phyloP scores from a whole-genome alignment of 1,140 invertebrate genomes.

The Antheraea pernyi region DNA sequence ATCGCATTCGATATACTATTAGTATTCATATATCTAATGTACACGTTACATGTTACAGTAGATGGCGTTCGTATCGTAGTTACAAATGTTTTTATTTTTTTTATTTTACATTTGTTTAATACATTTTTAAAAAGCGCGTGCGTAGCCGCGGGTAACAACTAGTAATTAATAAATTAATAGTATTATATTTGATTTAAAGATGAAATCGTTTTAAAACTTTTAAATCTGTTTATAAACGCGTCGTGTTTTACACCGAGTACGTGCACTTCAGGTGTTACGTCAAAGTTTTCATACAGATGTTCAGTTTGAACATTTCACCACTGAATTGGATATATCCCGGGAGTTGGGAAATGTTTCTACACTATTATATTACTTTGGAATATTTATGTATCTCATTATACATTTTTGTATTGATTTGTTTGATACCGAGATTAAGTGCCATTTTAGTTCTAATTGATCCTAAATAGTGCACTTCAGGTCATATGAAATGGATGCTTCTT shows the following conservation, averaged over 20 bases:
- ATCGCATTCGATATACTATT: no score
- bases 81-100: no score
- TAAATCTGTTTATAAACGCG: neutral
- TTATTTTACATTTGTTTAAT: no score
- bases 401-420: neutral
- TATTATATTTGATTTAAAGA: no score
- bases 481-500: neutral
- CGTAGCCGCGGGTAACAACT: no score
- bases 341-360: neutral
- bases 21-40: no score
- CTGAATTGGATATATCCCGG: neutral
- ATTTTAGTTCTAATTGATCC: neutral
- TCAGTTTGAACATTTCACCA: neutral
- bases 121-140: no score
- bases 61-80: no score
- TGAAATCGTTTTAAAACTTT: no score
- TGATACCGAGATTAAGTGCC: no score
- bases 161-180: no score
- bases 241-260: neutral
- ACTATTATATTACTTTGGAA: neutral
- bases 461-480: neutral
- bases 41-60: no score
- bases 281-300: slow-evolving; percentile 4
- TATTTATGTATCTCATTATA: neutral
- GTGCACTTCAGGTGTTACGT: neutral